phyloP scores from a whole-genome alignment of 53 echinoderm and acorn worm species.

The Paracentrotus lividus region DNA sequence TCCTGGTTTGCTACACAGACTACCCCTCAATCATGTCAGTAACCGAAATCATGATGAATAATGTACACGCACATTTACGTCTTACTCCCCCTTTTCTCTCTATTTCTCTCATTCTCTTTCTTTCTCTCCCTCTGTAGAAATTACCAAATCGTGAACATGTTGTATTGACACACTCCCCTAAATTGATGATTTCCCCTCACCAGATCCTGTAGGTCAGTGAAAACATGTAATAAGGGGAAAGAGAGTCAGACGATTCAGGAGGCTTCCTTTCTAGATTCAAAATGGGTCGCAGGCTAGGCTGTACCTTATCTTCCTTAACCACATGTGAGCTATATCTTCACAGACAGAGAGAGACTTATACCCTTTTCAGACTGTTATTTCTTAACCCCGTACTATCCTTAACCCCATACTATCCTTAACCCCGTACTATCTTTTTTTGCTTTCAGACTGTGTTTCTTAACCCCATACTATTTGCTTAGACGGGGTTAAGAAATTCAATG shows the following conservation, averaged over 20 bases:
- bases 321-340: not conserved
- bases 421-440: no score
- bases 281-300: not conserved
- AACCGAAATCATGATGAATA: not conserved
- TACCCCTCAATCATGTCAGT: not conserved
- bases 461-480: no score
- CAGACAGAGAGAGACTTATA: not conserved
- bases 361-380: no score
- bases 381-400: no score
- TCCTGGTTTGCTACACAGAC: not conserved
- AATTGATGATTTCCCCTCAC: slow-evolving; percentile 66
- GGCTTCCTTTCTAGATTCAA: not conserved
- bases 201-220: slow-evolving; percentile 63
- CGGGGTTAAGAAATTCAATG: no score
- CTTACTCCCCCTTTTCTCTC: not conserved
- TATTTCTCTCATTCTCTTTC: not conserved
- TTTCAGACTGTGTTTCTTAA: no score
- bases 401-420: no score
- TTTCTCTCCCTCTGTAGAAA: not conserved
- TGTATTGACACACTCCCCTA: slow-evolving; percentile 48
- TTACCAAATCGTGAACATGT: slow-evolving; percentile 28
- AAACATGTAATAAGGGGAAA: slow-evolving; percentile 4
- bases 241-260: slow-evolving; percentile 25
- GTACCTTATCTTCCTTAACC: slow-evolving; percentile 23
- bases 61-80: not conserved